These are phyloP conservation scores for Gobius niger DNA, from an alignment of 2,113 vertebrate genomes.

Conservation along the genomic window DNA sequence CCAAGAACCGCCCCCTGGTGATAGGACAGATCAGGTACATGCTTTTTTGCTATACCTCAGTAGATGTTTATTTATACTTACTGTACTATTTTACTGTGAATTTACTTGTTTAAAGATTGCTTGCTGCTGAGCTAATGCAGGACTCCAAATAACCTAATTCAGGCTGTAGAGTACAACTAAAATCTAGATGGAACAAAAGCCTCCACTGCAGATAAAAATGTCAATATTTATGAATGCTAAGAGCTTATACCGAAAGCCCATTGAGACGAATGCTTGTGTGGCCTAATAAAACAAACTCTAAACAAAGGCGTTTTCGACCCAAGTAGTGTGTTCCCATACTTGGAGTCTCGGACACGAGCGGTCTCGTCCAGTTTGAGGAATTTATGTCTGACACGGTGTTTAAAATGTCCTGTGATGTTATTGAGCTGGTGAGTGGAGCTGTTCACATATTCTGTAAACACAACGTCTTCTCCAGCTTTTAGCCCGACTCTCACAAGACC, in stretches of 20 bases:
- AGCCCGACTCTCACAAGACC: constrained; percentile 26
- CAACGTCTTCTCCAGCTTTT: constrained; percentile 35
- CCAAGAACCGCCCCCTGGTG: constrained; percentile 95
- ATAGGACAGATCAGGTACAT: constrained; percentile 95
- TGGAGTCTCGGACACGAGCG: neutral
- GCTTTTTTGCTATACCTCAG: neutral
- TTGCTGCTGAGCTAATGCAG: no score
- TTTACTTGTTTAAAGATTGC: no score
- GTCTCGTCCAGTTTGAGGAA: constrained; percentile 19
- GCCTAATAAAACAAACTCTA: neutral
- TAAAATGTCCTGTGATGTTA: constrained; percentile 31
- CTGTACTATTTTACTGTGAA: no score
- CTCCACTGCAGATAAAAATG: neutral
- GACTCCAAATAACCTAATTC: neutral
- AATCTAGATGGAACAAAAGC: neutral
- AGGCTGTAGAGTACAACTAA: neutral
- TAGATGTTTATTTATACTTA: no score
- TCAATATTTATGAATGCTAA: constrained; percentile 3
- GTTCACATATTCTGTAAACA: constrained; percentile 53
- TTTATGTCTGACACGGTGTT: constrained; percentile 41
- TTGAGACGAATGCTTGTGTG: neutral
- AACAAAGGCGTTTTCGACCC: neutral
- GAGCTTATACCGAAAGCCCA: neutral
- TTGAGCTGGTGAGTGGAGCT: constrained; percentile 41
- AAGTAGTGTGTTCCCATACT: neutral